phyloP scores from a whole-genome alignment of 2,113 vertebrate genomes.

The Pelobates fuscus region DNA sequence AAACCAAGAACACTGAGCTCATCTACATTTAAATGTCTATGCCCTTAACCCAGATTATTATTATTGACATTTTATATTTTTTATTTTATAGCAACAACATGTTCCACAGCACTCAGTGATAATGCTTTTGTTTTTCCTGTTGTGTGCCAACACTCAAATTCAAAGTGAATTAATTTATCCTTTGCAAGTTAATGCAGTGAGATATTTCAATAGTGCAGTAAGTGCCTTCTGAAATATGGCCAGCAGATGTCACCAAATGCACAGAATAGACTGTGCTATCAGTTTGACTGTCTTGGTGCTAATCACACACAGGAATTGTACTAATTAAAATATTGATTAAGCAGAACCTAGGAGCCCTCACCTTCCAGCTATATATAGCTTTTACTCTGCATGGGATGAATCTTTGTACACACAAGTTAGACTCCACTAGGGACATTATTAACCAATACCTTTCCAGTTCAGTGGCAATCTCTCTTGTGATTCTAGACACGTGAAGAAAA shows the following conservation, averaged over 20 bases:
- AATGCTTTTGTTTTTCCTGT: too few relatives aligned
- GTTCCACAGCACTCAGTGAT: too few relatives aligned
- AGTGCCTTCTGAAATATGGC: background rate
- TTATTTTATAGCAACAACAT: too few relatives aligned
- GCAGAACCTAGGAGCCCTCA: slow-evolving; percentile 44
- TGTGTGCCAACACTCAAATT: too few relatives aligned
- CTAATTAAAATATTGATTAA: slow-evolving; percentile 61
- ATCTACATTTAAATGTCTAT: too few relatives aligned
- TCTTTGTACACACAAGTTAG: slow-evolving; percentile 19
- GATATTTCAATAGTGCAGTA: too few relatives aligned
- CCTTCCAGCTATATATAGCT: slow-evolving; percentile 39
- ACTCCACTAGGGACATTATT: background rate
- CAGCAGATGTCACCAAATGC: background rate
- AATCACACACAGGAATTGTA: slow-evolving; percentile 29
- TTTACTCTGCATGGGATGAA: slow-evolving; percentile 3
- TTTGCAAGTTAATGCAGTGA: too few relatives aligned
- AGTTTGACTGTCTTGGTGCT: slow-evolving; percentile 5
- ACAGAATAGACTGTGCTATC: background rate
- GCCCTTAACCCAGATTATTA: too few relatives aligned
- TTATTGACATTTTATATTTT: too few relatives aligned
- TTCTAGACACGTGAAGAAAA: background rate
- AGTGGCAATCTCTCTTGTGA: background rate
- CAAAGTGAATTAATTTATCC: too few relatives aligned
- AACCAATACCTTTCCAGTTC: slow-evolving; percentile 3
- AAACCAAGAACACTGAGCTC: too few relatives aligned